Evolutionary conservation across 2,113 vertebrate genomes (phyloP).

Genomic region (Mystacornis crossleyi): DNA sequence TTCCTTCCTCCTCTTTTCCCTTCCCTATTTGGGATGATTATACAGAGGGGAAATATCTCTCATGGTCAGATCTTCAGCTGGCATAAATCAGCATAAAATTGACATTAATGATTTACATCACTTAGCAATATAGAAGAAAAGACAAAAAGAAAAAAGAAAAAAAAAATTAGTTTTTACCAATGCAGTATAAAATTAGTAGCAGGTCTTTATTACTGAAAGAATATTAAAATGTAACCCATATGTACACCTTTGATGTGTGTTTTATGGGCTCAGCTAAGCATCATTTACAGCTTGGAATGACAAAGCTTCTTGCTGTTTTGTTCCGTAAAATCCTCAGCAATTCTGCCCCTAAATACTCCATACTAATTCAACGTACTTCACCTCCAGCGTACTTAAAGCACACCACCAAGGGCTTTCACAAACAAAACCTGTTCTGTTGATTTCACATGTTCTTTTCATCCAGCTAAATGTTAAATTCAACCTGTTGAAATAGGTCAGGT

Average conservation of each 20-base stretch:
- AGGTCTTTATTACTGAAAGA: slow-evolving; percentile 62
- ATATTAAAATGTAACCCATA: slow-evolving; percentile 69
- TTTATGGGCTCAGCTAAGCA: slow-evolving; percentile 54
- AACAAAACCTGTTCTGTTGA: neutral
- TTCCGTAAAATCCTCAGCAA: slow-evolving; percentile 57
- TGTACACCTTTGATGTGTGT: slow-evolving; percentile 69
- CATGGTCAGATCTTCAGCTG: slow-evolving; percentile 13
- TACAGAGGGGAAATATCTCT: neutral
- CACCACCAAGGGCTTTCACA: neutral
- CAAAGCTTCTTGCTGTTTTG: slow-evolving; percentile 52
- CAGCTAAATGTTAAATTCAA: slow-evolving; percentile 15
- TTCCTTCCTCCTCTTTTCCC: slow-evolving; percentile 22
- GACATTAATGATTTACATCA: slow-evolving; percentile 53
- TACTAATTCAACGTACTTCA: neutral
- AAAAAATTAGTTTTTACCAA: slow-evolving; percentile 5
- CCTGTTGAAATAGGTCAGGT: slow-evolving; percentile 25
- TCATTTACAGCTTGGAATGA: slow-evolving; percentile 61
- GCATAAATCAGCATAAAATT: slow-evolving; percentile 52
- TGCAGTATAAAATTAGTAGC: slow-evolving; percentile 71
- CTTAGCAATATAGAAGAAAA: slow-evolving; percentile 26
- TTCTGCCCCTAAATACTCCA: neutral
- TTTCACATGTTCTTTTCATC: slow-evolving; percentile 11
- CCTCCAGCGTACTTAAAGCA: neutral
- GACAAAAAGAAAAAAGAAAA: neutral
- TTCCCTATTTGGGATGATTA: slow-evolving; percentile 41